Conservation (phyloP, 1,140 invertebrate genomes). For the Musca domestica region DNA sequence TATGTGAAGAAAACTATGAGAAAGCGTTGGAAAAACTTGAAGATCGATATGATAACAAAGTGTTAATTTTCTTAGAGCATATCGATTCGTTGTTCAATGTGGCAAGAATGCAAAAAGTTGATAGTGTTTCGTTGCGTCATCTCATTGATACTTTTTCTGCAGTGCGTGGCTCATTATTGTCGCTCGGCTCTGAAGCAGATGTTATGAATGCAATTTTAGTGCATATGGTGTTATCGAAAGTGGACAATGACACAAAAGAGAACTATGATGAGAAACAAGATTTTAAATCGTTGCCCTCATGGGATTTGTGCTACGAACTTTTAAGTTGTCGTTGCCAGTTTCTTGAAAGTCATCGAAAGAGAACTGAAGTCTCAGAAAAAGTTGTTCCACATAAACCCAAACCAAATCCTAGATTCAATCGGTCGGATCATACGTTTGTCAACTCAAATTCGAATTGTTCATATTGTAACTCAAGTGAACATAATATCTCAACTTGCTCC, state of each 20-base stretch:
- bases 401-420: background rate
- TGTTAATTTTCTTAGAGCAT: constrained; percentile 10
- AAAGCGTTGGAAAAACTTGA: constrained; percentile 14
- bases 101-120: background rate
- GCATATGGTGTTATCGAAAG: constrained; percentile 24
- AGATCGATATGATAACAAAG: constrained; percentile 18
- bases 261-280: constrained; percentile 15
- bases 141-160: constrained; percentile 3
- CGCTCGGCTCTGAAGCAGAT: constrained; percentile 4
- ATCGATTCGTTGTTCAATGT: too few relatives aligned
- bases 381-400: too few relatives aligned
- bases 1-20: constrained; percentile 15
- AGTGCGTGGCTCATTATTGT: constrained; percentile 4
- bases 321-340: constrained; percentile 12
- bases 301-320: background rate
- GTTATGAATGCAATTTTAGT: too few relatives aligned
- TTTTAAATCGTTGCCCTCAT: constrained; percentile 14
- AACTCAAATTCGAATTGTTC: too few relatives aligned
- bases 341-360: constrained; percentile 6
- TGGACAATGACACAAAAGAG: constrained; percentile 12
- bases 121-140: background rate
- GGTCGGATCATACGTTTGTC: too few relatives aligned
- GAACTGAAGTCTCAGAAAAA: background rate
- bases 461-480: too few relatives aligned
- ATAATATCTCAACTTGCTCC: too few relatives aligned